Conservation (phyloP, 2,888 invertebrate genomes). For the Lycophotia porphyrea region DNA sequence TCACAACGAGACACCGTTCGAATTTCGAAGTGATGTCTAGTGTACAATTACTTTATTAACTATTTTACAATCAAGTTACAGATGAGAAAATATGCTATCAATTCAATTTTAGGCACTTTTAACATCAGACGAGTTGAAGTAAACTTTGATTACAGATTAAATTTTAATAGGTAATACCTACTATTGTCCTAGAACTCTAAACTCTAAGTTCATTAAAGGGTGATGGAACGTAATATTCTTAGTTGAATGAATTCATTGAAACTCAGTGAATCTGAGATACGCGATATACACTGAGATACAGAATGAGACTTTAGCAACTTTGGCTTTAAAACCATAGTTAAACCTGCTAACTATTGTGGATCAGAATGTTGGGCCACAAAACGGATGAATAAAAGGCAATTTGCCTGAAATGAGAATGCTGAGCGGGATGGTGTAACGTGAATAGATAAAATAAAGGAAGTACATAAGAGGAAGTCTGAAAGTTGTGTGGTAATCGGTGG, state of each 20-base stretch:
- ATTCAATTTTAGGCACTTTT: not conserved
- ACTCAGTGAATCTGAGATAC: constrained; percentile 16
- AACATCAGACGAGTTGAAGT: not conserved
- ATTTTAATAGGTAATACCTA: not conserved
- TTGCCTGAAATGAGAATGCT: too few species aligned
- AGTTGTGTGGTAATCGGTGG: too few species aligned
- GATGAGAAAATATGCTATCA: not conserved
- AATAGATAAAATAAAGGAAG: too few species aligned
- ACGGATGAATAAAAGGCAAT: too few species aligned
- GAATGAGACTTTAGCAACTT: not conserved
- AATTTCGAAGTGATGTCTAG: not conserved
- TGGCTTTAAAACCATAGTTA: too few species aligned
- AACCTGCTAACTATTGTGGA: too few species aligned
- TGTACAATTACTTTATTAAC: too few species aligned
- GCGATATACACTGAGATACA: not conserved
- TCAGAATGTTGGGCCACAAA: too few species aligned
- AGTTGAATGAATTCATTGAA: constrained; percentile 11
- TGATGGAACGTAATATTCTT: not conserved
- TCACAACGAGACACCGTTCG: not conserved
- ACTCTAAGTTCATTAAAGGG: not conserved
- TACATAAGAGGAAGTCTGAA: too few species aligned
- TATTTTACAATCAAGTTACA: not conserved
- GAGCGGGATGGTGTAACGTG: too few species aligned
- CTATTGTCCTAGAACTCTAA: not conserved
- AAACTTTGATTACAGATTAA: not conserved